Base-by-base conservation (phyloP, 2,888 invertebrate genomes). In the Abrostola triplasia region DNA sequence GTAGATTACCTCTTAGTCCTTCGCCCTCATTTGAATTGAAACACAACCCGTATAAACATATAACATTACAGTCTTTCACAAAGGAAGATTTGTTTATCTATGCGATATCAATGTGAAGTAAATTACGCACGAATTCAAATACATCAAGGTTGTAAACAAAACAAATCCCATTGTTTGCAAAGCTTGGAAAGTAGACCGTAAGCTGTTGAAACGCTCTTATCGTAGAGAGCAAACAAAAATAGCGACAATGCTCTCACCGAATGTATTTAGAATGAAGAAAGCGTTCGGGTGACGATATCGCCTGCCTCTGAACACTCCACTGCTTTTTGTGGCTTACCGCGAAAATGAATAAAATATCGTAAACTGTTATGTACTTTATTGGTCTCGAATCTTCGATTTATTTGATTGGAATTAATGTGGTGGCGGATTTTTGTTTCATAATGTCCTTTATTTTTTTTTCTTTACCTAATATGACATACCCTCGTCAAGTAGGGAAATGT, bases 201-300 rank as follows among this genome's bases (percentile, higher is more conserved):
- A 85, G 82, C 80, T 79, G 81, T 72, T 80, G 82, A 81, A 79
- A 81, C 79, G 78, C 79, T 80, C 80, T 81, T 84, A 83, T 82
- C 82, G 76, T 56, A 60, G 71, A 69, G 67, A 69, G 67, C 71
- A 68, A 78, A 79, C 73, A 76, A 82, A 82, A 81, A 81, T 81
- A 78, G 71, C 74, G 76, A 68, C 70, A 69, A 74, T 70, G 75
- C 78, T 82, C 80, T 77, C 77, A 70, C 60, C 70, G 59, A 73
- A 73, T 77, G 66, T 79, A 71, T 73, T 78, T 75, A 65, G 61
- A 76, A 76, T 68, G 63, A 67, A 68, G 70, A 61, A 76, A 75
- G 63, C 78, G 76, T 50, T 76, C 62, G 52, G 62, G 78, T 67
- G 81, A 67, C 65, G 80, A 82, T 84, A 83, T 72, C 79, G 73